Base-by-base conservation (phyloP, 2,888 invertebrate species). In the Galeopsomyia nigrocyanea region DNA sequence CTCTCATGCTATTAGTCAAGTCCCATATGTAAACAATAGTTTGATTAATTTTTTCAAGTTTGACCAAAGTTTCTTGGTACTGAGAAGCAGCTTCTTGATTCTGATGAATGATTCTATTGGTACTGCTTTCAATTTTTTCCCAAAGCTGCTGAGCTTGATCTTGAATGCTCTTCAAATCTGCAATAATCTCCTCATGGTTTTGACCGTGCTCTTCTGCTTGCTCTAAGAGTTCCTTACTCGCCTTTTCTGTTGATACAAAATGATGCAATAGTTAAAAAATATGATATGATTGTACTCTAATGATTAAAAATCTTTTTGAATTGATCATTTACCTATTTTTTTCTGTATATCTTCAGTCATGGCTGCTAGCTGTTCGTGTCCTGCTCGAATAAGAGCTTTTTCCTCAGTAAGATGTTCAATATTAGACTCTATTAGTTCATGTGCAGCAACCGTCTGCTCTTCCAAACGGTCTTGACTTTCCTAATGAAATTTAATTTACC, bases 331-430 rank as follows among this genome's bases (percentile, higher is more conserved):
- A 88, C 89, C 89, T 74, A 92, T 82, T 84, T 89, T 90, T 9
- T 81, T 78, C 79, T 87, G 89, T 53, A 92, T 88, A 70, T 88
- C 87, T 76, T 88, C 87, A 0, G 90, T 89, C 87, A 91, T 88
- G 19, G 86, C 78, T 13, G 88, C 85, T 22, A 91, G 83, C 75
- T 90, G 88, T 71, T 86, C 82, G 78, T 91, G 90, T 2, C 91
- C 90, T 26, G 89, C 84, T 46, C 88, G 86, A 74, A 92, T 91
- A 65, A 91, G 81, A 50, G 88, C 87, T 80, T 90, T 91, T 80
- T 92, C 91, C 68, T 88, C 87, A n/a, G 86, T 85, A 62, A 92
- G 82, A 68, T 90, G 87, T 68, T 87, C 86, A 67, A 91, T 87
- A 83, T 91, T 92, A 63, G 86, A 84, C 56, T 89, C 87, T 7